Evolutionary conservation across 2,888 invertebrate genomes (phyloP).

Genomic region (Zygothrica quintamaculata): DNA sequence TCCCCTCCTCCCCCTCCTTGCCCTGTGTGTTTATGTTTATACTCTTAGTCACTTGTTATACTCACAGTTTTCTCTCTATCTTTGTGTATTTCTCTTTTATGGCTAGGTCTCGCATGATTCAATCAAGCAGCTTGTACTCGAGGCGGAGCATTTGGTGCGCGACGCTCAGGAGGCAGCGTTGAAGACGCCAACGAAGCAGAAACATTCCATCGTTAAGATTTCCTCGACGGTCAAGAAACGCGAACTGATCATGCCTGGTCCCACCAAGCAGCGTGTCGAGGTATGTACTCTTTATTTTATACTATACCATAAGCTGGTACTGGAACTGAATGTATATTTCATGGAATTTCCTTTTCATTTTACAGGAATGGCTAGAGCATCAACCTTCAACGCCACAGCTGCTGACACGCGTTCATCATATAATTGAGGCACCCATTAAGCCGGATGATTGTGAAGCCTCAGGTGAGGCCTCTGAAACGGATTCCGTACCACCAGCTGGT

Average conservation of each 20-base stretch:
- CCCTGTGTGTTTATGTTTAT: too few relatives aligned
- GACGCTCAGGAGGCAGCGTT: slow-evolving; percentile 82
- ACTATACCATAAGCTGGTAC: too few relatives aligned
- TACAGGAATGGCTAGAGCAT: slow-evolving; percentile 84
- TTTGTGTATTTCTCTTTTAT: slow-evolving; percentile 7
- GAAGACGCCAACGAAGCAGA: slow-evolving; percentile 84
- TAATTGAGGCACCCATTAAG: slow-evolving; percentile 48
- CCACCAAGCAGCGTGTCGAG: slow-evolving; percentile 84
- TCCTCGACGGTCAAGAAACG: slow-evolving; percentile 84
- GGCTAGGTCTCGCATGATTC: slow-evolving; percentile 86
- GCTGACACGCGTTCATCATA: slow-evolving; percentile 54
- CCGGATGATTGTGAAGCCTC: slow-evolving; percentile 91
- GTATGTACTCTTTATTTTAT: slow-evolving; percentile 54
- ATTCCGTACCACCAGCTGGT: slow-evolving; percentile 86
- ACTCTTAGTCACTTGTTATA: too few relatives aligned
- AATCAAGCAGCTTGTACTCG: slow-evolving; percentile 90
- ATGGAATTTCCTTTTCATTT: too few relatives aligned
- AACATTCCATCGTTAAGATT: slow-evolving; percentile 82
- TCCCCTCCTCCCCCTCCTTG: too few relatives aligned
- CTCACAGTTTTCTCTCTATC: slow-evolving; percentile 28
- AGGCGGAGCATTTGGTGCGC: slow-evolving; percentile 92
- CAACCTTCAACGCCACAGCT: slow-evolving; percentile 79
- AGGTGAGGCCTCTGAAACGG: slow-evolving; percentile 90
- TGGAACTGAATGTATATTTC: not conserved
- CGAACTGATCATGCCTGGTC: slow-evolving; percentile 82